phyloP scores from a whole-genome alignment of 2,888 invertebrate species.

The Agonopterix heracliana region DNA sequence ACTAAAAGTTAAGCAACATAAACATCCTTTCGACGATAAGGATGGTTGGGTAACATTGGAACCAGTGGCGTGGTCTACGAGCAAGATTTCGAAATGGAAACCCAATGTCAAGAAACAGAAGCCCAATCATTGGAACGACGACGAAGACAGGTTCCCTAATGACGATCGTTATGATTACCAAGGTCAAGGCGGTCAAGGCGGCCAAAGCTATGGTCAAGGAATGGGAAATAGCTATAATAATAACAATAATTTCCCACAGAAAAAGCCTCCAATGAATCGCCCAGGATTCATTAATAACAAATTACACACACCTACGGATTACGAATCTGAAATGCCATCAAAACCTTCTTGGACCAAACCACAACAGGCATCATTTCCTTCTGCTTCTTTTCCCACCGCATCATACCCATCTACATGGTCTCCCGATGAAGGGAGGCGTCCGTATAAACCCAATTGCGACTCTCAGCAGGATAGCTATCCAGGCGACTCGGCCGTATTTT shows the following conservation, averaged over 20 bases:
- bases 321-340: conserved; percentile 56
- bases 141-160: conserved; percentile 45
- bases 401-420: conserved; percentile 54
- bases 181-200: conserved; percentile 32
- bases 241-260: conserved; percentile 35
- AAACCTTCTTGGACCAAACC: conserved; percentile 59
- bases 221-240: conserved; percentile 9
- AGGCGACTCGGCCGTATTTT: conserved; percentile 48
- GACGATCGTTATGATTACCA: conserved; percentile 30
- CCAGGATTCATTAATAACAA: conserved; percentile 63
- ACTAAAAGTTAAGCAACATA: conserved; percentile 71
- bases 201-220: conserved; percentile 20
- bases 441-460: conserved; percentile 63
- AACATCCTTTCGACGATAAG: conserved; percentile 80
- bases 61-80: conserved; percentile 86
- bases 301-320: conserved; percentile 46
- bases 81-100: conserved; percentile 88
- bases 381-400: conserved; percentile 3
- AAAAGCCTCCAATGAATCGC: conserved; percentile 46
- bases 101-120: conserved; percentile 76
- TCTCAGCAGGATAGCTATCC: conserved; percentile 46
- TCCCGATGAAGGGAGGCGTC: conserved; percentile 58
- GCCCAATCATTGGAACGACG: conserved; percentile 59
- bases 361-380: conserved; percentile 23
- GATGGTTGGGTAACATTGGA: conserved; percentile 87